Evolutionary conservation across 23 tunicate genomes (phyloP), one percentile per base, ranked within the genome.

Genomic region (Oikopleura albicans): DNA sequence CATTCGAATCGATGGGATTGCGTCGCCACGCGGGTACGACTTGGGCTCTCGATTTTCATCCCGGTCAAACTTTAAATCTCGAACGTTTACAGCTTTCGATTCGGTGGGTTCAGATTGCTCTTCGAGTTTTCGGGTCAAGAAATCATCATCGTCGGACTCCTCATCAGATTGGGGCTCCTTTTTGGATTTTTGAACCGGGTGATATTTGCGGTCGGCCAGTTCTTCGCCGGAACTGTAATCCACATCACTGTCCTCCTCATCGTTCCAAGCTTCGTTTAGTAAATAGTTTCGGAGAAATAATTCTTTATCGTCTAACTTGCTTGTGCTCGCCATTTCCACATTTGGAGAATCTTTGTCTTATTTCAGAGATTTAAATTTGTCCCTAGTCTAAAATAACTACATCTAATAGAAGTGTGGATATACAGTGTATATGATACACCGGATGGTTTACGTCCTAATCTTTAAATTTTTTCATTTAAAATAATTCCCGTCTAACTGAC

Each of bases 171-270:
- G n/a, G n/a, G n/a, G n/a, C n/a, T 71, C 33, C 37, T 71, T 2
- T 34, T 4, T 2, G 37, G 33, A 16, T 31, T 16, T 37, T 71
- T 27, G n/a, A 49, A 49, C 63, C 63, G 63, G 63, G 22, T 49
- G 63, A 22, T 49, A 49, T 49, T 49, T 49, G 16, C n/a, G 33
- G 34, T 16, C 79, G 33, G 35, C 79, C 2, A 71, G 37, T 71
- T 71, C 79, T 71, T 71, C 79, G 27, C 79, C 79, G 35, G 79
- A 71, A 31, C 37, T 22, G 31, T 71, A 71, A 49, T 49, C 59
- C 22, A 49, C 59, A 49, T 8, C 8, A 49, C 8, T 49, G 79
- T 16, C 27, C 31, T 71, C 79, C 2, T 71, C 79, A 2, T 71
- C 79, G 31, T 71, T 31, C 79, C 79, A 71, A 16, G 36, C 79